phyloP scores from a whole-genome alignment of 2,113 vertebrate species.

The Chrysochloris asiatica region DNA sequence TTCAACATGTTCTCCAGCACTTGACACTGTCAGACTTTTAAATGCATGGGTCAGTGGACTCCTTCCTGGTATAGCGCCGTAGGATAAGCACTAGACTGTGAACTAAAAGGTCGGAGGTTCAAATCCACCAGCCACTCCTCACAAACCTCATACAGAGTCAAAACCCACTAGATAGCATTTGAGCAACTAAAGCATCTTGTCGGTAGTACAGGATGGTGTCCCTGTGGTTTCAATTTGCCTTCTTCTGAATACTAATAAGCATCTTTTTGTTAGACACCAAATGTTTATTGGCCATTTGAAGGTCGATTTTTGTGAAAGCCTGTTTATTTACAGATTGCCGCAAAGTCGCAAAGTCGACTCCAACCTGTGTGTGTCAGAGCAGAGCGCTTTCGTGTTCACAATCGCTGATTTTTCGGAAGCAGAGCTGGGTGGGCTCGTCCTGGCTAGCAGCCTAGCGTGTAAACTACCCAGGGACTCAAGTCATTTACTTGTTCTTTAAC shows the following conservation, averaged over 20 bases:
- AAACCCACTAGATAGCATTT: no score
- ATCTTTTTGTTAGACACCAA: neutral
- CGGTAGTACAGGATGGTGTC: no score
- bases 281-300: neutral
- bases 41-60: no score
- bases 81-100: no score
- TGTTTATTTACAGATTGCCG: neutral
- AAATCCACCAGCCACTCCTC: no score
- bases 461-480: neutral
- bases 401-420: neutral
- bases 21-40: neutral
- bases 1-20: fast-evolving
- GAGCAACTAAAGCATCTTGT: no score
- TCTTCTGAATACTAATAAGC: neutral
- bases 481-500: neutral
- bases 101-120: no score
- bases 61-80: no score
- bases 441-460: neutral
- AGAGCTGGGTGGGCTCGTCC: neutral
- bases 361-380: neutral
- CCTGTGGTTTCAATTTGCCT: neutral
- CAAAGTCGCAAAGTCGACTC: no score
- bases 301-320: neutral
- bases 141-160: no score
- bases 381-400: neutral